Evolutionary conservation across 2,888 invertebrate genomes (phyloP), one percentile per base, ranked within the genome.

Genomic region (Cheilosia impressa): DNA sequence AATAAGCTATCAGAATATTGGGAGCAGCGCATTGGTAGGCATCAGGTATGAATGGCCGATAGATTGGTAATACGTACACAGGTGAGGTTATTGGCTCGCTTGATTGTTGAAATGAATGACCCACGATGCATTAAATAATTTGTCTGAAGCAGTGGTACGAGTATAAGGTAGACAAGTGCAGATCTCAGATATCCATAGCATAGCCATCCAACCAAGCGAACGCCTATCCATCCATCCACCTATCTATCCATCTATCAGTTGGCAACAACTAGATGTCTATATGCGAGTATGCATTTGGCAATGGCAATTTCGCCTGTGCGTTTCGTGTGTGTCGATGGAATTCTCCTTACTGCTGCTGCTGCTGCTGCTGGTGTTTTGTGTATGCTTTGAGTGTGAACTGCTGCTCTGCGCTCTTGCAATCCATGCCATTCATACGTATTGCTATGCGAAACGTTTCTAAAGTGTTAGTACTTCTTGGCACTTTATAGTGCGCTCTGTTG

Each of bases 401-500:
- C 45, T 73, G 17, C 55, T 55, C 73, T 63, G 22, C 55, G 63
- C 73, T 73, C 73, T 73, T 55, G 22, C 45, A 63, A 73, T 63
- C 22, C 45, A 63, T 63, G 31, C 47, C 38, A 65, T 65, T 52
- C 38, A 27, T 57, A 47, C 38, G 10, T 43, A 19, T 43, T 57
- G 38, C 65, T 34, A 53, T 47, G 45, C 31, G 75, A 53, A 68
- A 68, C 43, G 58, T 68, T 53, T 52, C 43, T 50, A 19, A 60
- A 68, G 76, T 60, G 68, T 58, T 57, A 38, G 68, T 63, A 71
- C 47, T 69, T 45, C 69, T 78, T 78, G 41, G 69, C 62, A 69
- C 55, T 63, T 68, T 69, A 78, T 47, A 47, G 62, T 55, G 55
- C 17, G 45, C 55, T 38, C 13, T 71, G 53, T 58, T 72, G 63